A percentile compares a stretch with the other conserved stretches of the same genome.
phyloP scores from a whole-genome alignment of 2,888 invertebrate species.

The Agelastica alni region DNA sequence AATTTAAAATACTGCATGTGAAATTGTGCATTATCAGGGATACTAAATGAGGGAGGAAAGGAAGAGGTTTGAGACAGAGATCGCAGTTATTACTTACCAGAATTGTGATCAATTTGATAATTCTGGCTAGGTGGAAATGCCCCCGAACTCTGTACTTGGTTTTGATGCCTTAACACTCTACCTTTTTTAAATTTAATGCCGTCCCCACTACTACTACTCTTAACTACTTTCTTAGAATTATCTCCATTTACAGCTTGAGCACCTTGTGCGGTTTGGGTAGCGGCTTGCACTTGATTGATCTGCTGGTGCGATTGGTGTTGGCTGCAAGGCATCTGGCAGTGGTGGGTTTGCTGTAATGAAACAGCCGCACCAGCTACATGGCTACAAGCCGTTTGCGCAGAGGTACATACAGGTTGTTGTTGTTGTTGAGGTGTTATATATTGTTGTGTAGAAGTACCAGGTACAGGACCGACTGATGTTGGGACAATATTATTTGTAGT shows the following conservation, averaged over 20 bases:
- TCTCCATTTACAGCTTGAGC: slow-evolving; percentile 36
- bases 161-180: slow-evolving; percentile 55
- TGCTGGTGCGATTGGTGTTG: slow-evolving; percentile 44
- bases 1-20: background rate
- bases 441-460: slow-evolving; percentile 41
- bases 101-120: slow-evolving; percentile 60
- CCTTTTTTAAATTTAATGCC: slow-evolving; percentile 56
- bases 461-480: slow-evolving; percentile 44
- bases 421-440: slow-evolving; percentile 43
- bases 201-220: slow-evolving; percentile 36
- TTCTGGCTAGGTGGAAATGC: slow-evolving; percentile 56
- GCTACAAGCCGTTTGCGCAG: slow-evolving; percentile 42
- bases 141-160: slow-evolving; percentile 48
- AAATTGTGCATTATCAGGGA: too few species aligned
- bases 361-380: slow-evolving; percentile 39
- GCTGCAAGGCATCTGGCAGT: slow-evolving; percentile 44
- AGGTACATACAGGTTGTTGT: slow-evolving; percentile 32
- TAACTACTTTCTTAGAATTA: slow-evolving; percentile 47
- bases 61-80: too few species aligned
- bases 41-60: too few species aligned
- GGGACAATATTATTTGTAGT: slow-evolving; percentile 48
- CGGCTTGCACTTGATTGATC: slow-evolving; percentile 64
- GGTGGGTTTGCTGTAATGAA: slow-evolving; percentile 37
- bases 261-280: slow-evolving; percentile 64
- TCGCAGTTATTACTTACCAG: too few species aligned